phyloP scores from a whole-genome alignment of 2,797 vertebrate genomes.

The Limnodromus scolopaceus region DNA sequence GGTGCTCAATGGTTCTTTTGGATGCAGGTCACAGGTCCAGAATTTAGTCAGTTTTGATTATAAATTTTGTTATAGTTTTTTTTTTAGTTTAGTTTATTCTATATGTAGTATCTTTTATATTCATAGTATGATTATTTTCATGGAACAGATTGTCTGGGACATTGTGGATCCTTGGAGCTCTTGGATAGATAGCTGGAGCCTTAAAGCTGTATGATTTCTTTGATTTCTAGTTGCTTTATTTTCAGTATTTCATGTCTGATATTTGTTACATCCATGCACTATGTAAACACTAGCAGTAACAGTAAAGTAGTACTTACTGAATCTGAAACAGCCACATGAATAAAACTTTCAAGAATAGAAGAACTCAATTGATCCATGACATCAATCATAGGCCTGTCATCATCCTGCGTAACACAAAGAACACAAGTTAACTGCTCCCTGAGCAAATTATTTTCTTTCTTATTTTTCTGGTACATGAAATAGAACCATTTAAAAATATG shows the following conservation, averaged over 20 bases:
- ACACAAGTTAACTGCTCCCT: neutral
- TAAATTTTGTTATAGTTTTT: neutral
- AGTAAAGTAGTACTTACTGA: conserved; percentile 83
- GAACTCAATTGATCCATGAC: conserved; percentile 98
- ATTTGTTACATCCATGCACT: neutral
- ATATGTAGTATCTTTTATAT: neutral
- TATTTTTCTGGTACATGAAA: neutral
- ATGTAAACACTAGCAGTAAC: neutral
- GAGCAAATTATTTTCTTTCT: neutral
- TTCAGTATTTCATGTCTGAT: neutral
- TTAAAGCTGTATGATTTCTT: neutral
- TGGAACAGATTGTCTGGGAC: neutral
- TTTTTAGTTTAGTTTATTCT: neutral
- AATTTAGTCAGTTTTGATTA: neutral
- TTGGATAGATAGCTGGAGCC: neutral
- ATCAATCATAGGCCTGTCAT: conserved; percentile 98
- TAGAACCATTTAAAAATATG: neutral
- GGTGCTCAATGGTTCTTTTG: neutral
- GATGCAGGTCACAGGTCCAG: neutral
- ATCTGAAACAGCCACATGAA: conserved; percentile 95
- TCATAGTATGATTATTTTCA: neutral
- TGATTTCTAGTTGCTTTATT: neutral
- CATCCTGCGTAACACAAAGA: conserved; percentile 83
- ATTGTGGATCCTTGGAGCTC: neutral
- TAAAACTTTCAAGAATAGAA: conserved; percentile 95